Conservation (phyloP, 2,888 invertebrate species). For the Oscheius onirici region DNA sequence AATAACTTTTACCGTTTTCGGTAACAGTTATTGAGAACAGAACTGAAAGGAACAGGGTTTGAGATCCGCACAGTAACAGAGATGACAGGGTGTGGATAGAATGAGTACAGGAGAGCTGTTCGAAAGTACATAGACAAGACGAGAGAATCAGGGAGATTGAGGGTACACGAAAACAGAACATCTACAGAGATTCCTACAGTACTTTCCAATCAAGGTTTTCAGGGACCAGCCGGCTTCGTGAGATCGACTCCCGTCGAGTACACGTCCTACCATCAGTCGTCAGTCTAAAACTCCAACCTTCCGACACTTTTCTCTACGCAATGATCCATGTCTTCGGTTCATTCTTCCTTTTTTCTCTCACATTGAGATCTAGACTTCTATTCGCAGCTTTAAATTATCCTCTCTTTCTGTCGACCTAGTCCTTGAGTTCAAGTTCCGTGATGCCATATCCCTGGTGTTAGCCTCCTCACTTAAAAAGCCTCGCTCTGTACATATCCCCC, state of each 20-base stretch:
- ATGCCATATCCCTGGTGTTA: slow-evolving; percentile 16
- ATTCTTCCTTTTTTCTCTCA: neutral
- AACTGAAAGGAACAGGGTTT: too few species aligned
- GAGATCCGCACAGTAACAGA: too few species aligned
- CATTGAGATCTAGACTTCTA: slow-evolving; percentile 20
- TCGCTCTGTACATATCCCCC: slow-evolving; percentile 14
- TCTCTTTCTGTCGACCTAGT: neutral
- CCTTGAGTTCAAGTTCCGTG: slow-evolving; percentile 18
- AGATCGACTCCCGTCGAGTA: slow-evolving; percentile 50
- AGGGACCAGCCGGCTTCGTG: slow-evolving; percentile 45
- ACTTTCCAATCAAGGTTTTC: too few species aligned
- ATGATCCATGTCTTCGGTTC: slow-evolving; percentile 7
- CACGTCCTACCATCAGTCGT: slow-evolving; percentile 31
- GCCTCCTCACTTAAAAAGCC: slow-evolving; percentile 6
- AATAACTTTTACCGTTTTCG: too few species aligned
- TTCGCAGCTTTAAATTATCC: slow-evolving; percentile 7
- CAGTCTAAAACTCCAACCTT: slow-evolving; percentile 11
- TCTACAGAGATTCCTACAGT: too few species aligned
- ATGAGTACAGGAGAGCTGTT: too few species aligned
- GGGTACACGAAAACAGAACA: too few species aligned
- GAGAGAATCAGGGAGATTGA: neutral
- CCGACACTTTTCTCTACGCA: neutral
- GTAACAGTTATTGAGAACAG: too few species aligned
- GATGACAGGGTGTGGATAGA: too few species aligned
- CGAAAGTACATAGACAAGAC: too few species aligned